Evolutionary conservation across 2,888 invertebrate genomes (phyloP).

Genomic region (Coecobrya sp.): DNA sequence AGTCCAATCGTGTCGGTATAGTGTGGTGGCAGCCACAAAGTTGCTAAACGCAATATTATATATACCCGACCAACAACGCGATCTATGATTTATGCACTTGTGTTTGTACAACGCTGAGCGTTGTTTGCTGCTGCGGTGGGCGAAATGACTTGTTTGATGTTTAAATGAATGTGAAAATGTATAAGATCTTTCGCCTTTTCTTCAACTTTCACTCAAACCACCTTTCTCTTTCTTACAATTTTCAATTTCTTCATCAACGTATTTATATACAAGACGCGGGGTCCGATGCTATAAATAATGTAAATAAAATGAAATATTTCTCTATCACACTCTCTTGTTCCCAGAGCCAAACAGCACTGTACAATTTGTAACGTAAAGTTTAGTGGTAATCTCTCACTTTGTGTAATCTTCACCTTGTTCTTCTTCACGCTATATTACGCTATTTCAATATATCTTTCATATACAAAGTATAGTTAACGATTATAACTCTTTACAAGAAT

Average conservation of each 20-base stretch:
- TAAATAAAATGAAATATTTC: not conserved
- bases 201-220: not conserved
- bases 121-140: not conserved
- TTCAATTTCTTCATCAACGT: not conserved
- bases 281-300: not conserved
- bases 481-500: too few relatives aligned
- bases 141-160: not conserved
- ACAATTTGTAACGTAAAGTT: not conserved
- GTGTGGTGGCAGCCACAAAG: not conserved
- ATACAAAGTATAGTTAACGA: too few relatives aligned
- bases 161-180: not conserved
- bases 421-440: conserved; percentile 30
- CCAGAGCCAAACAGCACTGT: not conserved
- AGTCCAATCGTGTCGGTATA: too few relatives aligned
- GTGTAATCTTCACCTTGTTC: conserved; percentile 9
- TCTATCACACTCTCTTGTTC: not conserved
- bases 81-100: not conserved
- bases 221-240: not conserved
- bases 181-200: too few relatives aligned
- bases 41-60: not conserved
- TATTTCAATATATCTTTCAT: conserved; percentile 9
- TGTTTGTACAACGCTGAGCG: not conserved
- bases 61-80: too few relatives aligned
- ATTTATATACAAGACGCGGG: not conserved
- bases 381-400: not conserved